Evolutionary conservation across 1,140 invertebrate species (phyloP), one percentile per base, ranked within the genome.

Genomic region (Agrypnia vestita): DNA sequence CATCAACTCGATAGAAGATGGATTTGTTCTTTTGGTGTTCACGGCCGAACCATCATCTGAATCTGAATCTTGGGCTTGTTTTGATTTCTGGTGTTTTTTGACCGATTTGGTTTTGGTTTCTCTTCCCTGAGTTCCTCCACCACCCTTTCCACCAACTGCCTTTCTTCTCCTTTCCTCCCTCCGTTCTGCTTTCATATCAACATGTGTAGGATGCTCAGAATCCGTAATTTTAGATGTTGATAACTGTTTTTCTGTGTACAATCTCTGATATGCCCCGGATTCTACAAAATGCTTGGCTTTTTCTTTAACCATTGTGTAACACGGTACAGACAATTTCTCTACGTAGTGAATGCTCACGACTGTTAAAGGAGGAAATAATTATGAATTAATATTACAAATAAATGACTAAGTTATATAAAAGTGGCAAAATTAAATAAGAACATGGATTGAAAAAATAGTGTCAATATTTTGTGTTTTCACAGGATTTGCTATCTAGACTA

Each of bases 41-140:
- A 75, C 82, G 79, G 64, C 84, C 13, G 84, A 84, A 10, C 91
- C 91, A 61, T 93, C 91, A 76, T 94, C 93, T 46, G 92, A 93
- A 84, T 94, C 93, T 49, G 90, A 91, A 76, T 92, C 91, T 84
- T 89, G 88, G 73, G 85, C 86, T 71, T 89, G 89, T 84, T 87
- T 85, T 88, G 90, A 43, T 87, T 89, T 84, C 86, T 88, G 78
- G 85, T 93, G 91, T 84, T 95, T 96, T 85, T 99, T 99, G 0
- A 95, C 95, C 7, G 97, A 95, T 87, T 97, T 98, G 0, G 96
- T 98, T 90, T 98, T 99, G 0, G 97, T 97, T 90, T 99, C 97
- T 74, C 97, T 91, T 0, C 97, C 97, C 89, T 98, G 97, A 44
- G 93, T 93, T 12, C 97, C 97, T 47, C 97, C 97, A 43, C 97